Percentiles rank a stretch among this genome's conserved stretches.
Conservation (phyloP, 2,888 invertebrate species). For the Bugula neritina region DNA sequence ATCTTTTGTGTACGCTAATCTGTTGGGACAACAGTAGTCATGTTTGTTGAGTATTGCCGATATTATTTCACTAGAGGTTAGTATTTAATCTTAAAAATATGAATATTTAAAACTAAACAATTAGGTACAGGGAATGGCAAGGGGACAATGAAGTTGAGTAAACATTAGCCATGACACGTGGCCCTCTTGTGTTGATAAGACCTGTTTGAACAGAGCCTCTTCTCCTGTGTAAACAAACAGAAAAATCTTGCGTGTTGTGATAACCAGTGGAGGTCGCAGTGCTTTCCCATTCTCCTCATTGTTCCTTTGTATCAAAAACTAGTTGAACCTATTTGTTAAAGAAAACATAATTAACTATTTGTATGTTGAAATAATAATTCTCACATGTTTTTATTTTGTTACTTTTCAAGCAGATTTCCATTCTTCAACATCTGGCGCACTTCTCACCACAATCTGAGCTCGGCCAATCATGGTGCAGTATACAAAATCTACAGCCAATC, state of each 20-base stretch:
- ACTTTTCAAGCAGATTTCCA: too few species aligned
- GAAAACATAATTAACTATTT: not conserved
- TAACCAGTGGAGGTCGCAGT: not conserved
- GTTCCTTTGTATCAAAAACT: not conserved
- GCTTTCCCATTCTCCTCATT: not conserved
- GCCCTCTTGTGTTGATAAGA: not conserved
- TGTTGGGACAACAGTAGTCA: too few species aligned
- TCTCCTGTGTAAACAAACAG: not conserved
- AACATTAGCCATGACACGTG: conserved; percentile 15
- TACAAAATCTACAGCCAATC: too few species aligned
- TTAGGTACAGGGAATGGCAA: too few species aligned
- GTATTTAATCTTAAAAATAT: not conserved
- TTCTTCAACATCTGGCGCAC: not conserved
- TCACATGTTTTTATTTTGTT: too few species aligned
- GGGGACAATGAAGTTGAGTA: not conserved
- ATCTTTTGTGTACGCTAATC: too few species aligned
- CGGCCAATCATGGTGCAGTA: too few species aligned
- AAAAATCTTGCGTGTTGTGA: not conserved
- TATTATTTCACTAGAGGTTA: not conserved
- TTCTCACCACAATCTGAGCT: not conserved
- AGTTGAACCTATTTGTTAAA: not conserved
- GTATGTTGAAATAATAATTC: not conserved
- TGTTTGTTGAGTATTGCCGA: too few species aligned
- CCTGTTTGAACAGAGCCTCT: not conserved
- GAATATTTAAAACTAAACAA: not conserved